Evolutionary conservation across 2,888 invertebrate genomes (phyloP).

Genomic region (Dryomyza anilis): DNA sequence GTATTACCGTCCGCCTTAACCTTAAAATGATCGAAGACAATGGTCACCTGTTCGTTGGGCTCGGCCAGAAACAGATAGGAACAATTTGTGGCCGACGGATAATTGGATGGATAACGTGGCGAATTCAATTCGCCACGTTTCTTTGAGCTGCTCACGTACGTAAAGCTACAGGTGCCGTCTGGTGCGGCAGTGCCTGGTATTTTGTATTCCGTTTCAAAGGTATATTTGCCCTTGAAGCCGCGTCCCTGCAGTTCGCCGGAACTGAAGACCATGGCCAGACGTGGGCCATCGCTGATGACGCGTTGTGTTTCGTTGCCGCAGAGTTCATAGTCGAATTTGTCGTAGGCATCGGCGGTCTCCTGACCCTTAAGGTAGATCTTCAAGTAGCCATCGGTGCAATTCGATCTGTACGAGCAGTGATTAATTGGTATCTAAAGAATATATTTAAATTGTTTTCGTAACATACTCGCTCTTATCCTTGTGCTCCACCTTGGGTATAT

Average conservation of each 20-base stretch:
- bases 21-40: conserved; percentile 91
- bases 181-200: conserved; percentile 94
- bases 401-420: conserved; percentile 53
- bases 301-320: conserved; percentile 87
- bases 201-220: conserved; percentile 78
- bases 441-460: background rate
- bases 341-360: conserved; percentile 89
- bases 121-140: conserved; percentile 94
- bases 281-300: conserved; percentile 87
- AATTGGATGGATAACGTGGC: conserved; percentile 94
- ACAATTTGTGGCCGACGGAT: conserved; percentile 94
- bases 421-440: background rate
- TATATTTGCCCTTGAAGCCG: conserved; percentile 77
- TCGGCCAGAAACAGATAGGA: conserved; percentile 88
- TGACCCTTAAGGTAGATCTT: conserved; percentile 91
- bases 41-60: conserved; percentile 86
- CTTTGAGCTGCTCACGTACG: conserved; percentile 84
- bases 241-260: conserved; percentile 89
- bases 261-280: conserved; percentile 93
- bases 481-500: conserved; percentile 79
- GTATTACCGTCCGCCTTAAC: conserved; percentile 77
- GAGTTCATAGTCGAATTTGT: conserved; percentile 90
- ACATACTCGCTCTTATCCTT: conserved; percentile 81
- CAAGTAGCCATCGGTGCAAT: conserved; percentile 88
- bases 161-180: conserved; percentile 88